A percentile compares a stretch with the other conserved stretches of the same genome.
Evolutionary conservation across 2,888 invertebrate genomes (phyloP).

Genomic region (Spodoptera exigua): DNA sequence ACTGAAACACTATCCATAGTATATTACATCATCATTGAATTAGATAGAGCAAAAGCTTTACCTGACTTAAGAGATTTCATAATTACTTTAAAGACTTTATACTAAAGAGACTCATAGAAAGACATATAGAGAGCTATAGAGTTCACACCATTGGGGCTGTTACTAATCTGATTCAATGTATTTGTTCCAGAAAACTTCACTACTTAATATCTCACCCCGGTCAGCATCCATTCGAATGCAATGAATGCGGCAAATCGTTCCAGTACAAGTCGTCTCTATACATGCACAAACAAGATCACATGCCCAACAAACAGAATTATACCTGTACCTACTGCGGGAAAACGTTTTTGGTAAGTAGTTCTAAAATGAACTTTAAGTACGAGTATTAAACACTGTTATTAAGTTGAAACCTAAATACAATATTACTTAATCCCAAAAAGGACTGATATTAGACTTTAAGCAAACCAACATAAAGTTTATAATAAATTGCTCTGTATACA

Average conservation of each 20-base stretch:
- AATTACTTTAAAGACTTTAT: too few species aligned
- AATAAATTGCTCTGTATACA: slow-evolving; percentile 48
- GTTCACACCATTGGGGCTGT: too few species aligned
- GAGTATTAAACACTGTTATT: too few species aligned
- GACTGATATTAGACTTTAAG: not conserved
- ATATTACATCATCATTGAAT: too few species aligned
- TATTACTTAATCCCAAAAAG: too few species aligned
- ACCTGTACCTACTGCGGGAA: slow-evolving; percentile 86
- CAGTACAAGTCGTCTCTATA: slow-evolving; percentile 89
- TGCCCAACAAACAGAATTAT: slow-evolving; percentile 77
- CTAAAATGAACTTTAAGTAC: too few species aligned
- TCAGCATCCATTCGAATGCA: slow-evolving; percentile 85
- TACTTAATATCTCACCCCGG: slow-evolving; percentile 87
- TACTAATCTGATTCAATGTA: not conserved
- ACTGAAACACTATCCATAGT: too few species aligned
- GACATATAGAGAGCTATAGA: too few species aligned
- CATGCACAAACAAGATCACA: slow-evolving; percentile 86
- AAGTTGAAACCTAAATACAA: too few species aligned
- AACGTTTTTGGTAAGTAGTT: slow-evolving; percentile 80
- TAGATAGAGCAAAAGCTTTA: too few species aligned
- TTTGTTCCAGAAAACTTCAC: slow-evolving; percentile 83
- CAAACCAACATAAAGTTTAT: not conserved
- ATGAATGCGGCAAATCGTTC: slow-evolving; percentile 88
- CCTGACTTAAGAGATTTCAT: too few species aligned
- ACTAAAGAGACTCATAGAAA: too few species aligned